Percentiles rank a stretch among this genome's conserved stretches.
Evolutionary conservation across 2,888 invertebrate species (phyloP).

Genomic region (Troides helena): DNA sequence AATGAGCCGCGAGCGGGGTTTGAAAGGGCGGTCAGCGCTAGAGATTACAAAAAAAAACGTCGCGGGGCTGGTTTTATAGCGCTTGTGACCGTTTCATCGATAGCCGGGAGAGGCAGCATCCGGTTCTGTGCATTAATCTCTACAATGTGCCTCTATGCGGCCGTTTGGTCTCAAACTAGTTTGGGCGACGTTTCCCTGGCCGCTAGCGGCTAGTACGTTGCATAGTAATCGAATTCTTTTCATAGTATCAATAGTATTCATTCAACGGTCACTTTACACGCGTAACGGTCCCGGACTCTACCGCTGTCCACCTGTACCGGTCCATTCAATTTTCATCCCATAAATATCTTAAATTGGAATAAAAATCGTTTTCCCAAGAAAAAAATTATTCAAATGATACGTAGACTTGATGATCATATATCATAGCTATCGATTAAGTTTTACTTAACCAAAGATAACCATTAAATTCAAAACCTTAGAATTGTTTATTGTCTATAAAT

Average conservation of each 20-base stretch:
- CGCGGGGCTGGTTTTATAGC: slow-evolving; percentile 65
- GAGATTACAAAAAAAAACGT: slow-evolving; percentile 63
- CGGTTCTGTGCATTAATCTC: slow-evolving; percentile 74
- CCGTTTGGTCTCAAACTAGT: slow-evolving; percentile 73
- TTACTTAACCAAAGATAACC: not conserved
- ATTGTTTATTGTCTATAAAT: not conserved
- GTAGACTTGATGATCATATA: not conserved
- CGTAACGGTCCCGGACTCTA: slow-evolving; percentile 44
- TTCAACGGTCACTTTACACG: slow-evolving; percentile 61
- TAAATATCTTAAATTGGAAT: not conserved
- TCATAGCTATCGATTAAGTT: not conserved
- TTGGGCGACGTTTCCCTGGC: slow-evolving; percentile 64
- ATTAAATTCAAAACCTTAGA: not conserved
- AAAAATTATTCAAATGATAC: no score
- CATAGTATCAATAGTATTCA: slow-evolving; percentile 57
- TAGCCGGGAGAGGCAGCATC: slow-evolving; percentile 71
- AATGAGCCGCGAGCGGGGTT: slow-evolving; percentile 56
- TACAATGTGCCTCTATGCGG: slow-evolving; percentile 67
- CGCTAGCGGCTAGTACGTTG: slow-evolving; percentile 52
- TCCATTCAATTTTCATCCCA: not conserved
- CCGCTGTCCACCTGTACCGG: slow-evolving; percentile 8
- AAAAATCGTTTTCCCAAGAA: not conserved
- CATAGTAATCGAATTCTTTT: slow-evolving; percentile 74
- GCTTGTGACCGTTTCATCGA: slow-evolving; percentile 71
- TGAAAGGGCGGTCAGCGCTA: slow-evolving; percentile 62